Conservation (phyloP, 2,888 invertebrate genomes). For the Macrophya annulata region DNA sequence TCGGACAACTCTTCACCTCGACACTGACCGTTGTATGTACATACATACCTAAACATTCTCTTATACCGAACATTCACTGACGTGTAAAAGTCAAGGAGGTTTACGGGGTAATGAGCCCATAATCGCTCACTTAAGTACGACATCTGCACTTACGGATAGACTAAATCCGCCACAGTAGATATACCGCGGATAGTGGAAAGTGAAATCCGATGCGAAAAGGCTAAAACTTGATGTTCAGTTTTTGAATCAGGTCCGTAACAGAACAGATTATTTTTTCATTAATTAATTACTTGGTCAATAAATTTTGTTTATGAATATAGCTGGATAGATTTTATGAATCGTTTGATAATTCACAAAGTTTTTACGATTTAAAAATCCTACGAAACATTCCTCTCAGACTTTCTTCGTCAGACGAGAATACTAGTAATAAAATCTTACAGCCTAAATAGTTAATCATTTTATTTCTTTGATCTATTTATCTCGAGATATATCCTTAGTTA, state of each 20-base stretch:
- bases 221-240: not conserved
- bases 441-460: not conserved
- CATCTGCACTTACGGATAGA: slow-evolving; percentile 23
- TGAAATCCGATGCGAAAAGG: slow-evolving; percentile 32
- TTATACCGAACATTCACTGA: not conserved
- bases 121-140: slow-evolving; percentile 36
- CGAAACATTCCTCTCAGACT: not conserved
- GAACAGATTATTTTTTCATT: not conserved
- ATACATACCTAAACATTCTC: not conserved
- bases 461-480: not conserved
- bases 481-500: not conserved
- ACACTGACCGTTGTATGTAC: slow-evolving; percentile 4
- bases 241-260: not conserved
- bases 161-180: not conserved
- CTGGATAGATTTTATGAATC: not conserved
- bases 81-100: slow-evolving; percentile 42
- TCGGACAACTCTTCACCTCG: not conserved
- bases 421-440: not conserved
- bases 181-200: slow-evolving; percentile 25
- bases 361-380: not conserved
- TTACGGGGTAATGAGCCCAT: not conserved
- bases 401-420: not conserved
- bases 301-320: not conserved
- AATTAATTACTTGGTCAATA: not conserved
- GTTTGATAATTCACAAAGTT: not conserved